Evolutionary conservation across 2,113 vertebrate genomes (phyloP), one percentile per base, ranked within the genome.

Genomic region (Polypterus senegalus): DNA sequence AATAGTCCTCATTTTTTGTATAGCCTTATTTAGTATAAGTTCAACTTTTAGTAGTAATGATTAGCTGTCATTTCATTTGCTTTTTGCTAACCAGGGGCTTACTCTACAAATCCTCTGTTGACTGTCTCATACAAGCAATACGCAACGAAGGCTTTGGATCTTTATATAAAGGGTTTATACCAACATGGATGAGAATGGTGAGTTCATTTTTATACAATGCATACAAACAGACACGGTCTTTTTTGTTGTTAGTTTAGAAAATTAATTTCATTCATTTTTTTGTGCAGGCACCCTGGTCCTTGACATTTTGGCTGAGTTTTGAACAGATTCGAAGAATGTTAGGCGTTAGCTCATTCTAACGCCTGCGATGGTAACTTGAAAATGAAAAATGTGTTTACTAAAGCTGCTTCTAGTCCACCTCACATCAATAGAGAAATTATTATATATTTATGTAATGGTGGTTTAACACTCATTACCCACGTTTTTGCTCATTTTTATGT

Each of bases 141-240:
- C 78, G 73, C 60, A 79, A 79, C 3, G 89, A 92, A 73, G 89
- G 89, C 6, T 85, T 91, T 63, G 60, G 77, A 71, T 88, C 88
- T 60, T 81, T 92, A 0, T 92, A 92, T 69, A 92, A 92, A 83
- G 90, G 91, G 54, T 92, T 92, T 68, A 57, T 86, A 59, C 88
- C 90, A 3, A 89, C 86, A 5, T 91, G 88, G 89, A 83, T 91
- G 79, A 70, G 89, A 82, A 91, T 92, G 90, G 88, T 90, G 86
- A 48, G 54, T 47, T 59, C 5, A 46, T 59, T 44, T 46, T 11
- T 67, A 47, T 65, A 47, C 62, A 48, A 63, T 63, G 61, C 57
- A 62, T 57, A 56, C 62, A 4, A 66, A 4, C 67, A 27, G 27
- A 27, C 27, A 27, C 27, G 2, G 27, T 63, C 68, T 48, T 7